A percentile compares a stretch with the other conserved stretches of the same genome.
phyloP scores from a whole-genome alignment of 2,113 vertebrate genomes.

The Callipepla squamata region DNA sequence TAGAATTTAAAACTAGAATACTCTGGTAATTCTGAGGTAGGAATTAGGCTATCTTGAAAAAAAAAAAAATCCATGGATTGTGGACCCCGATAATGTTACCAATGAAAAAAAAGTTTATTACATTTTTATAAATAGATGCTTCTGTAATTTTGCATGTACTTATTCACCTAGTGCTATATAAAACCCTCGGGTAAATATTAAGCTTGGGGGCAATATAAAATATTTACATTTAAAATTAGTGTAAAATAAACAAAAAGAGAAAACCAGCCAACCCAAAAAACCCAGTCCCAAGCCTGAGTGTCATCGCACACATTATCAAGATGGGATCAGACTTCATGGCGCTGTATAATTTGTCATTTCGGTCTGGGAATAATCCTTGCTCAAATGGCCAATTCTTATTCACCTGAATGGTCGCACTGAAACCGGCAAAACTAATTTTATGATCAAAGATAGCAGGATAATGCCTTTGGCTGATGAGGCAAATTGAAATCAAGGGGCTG shows the following conservation, averaged over 20 bases:
- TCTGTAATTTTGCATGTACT: not conserved
- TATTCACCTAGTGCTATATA: not conserved
- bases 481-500: conserved; percentile 40
- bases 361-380: conserved; percentile 14
- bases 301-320: not conserved
- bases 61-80: not conserved
- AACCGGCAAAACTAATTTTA: conserved; percentile 48
- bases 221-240: not conserved
- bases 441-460: not conserved
- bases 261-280: not conserved
- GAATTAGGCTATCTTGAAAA: conserved; percentile 22
- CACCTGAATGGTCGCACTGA: conserved; percentile 13
- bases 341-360: conserved; percentile 1
- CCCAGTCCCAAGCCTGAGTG: not conserved
- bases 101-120: not conserved
- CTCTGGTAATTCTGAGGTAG: conserved; percentile 29
- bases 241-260: not conserved
- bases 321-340: not conserved
- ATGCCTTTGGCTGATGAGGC: conserved; percentile 1
- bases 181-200: not conserved
- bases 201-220: not conserved
- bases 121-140: not conserved
- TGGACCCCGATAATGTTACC: not conserved
- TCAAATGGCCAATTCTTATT: conserved; percentile 37
- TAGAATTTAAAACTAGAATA: conserved; percentile 59